phyloP scores from a whole-genome alignment of 23 tunicate species.

The Halocynthia aurantium region DNA sequence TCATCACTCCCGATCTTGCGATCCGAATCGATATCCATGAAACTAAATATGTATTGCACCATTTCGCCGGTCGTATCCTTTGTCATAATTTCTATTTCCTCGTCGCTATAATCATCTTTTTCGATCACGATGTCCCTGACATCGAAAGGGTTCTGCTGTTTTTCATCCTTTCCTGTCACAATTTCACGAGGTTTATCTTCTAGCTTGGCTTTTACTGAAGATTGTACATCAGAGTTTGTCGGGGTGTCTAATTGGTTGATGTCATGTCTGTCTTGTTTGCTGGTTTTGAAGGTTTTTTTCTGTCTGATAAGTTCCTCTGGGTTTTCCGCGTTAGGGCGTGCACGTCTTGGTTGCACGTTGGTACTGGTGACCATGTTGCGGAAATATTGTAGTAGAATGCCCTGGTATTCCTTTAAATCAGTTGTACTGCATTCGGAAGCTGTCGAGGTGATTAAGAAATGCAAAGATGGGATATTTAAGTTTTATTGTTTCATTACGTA shows the following conservation, averaged over 20 bases:
- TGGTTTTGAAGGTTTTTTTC: not conserved
- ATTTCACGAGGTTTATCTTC: not conserved
- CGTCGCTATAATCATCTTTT: not conserved
- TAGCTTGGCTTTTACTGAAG: not conserved
- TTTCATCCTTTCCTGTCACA: not conserved
- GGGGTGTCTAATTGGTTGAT: not conserved
- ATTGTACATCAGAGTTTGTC: not conserved
- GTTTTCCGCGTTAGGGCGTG: not conserved
- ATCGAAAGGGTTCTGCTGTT: not conserved
- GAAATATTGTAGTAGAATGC: not conserved
- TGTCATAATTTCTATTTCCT: constrained; percentile 50
- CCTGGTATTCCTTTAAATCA: constrained; percentile 1
- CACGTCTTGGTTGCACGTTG: not conserved
- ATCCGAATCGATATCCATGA: constrained; percentile 53
- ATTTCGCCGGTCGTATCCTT: constrained; percentile 57
- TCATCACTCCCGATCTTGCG: constrained; percentile 70
- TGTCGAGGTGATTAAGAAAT: not conserved
- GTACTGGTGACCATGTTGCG: constrained; percentile 5
- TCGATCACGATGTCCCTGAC: not conserved
- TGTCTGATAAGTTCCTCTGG: not conserved
- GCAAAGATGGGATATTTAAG: not conserved
- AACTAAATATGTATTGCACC: constrained; percentile 44
- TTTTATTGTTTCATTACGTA: too few species aligned
- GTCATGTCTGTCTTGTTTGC: too few species aligned
- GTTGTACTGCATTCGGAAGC: not conserved